phyloP scores from a whole-genome alignment of 2,113 vertebrate species.

The Coreoperca whiteheadi region DNA sequence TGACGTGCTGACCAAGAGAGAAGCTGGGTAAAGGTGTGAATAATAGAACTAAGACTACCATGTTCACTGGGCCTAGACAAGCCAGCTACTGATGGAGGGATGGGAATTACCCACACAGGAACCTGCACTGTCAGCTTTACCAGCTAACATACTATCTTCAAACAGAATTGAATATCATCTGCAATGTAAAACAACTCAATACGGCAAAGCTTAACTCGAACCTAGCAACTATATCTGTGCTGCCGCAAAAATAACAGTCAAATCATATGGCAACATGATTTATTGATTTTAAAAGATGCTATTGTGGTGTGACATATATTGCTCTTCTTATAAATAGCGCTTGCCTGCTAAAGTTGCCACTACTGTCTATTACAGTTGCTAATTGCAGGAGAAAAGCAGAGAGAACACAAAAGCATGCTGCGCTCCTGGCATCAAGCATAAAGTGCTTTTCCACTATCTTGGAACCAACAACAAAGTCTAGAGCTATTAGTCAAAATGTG shows the following conservation, averaged over 20 bases:
- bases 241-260: background rate
- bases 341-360: constrained; percentile 33
- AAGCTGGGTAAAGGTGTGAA: constrained; percentile 55
- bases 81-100: constrained; percentile 26
- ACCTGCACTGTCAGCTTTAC: constrained; percentile 35
- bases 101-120: constrained; percentile 28
- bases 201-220: constrained; percentile 17
- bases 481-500: constrained; percentile 49
- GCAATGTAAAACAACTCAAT: constrained; percentile 34
- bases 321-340: constrained; percentile 31
- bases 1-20: constrained; percentile 47
- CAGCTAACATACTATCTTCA: constrained; percentile 41
- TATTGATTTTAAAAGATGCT: constrained; percentile 34
- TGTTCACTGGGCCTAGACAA: constrained; percentile 42
- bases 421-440: constrained; percentile 33
- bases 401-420: constrained; percentile 43
- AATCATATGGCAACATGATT: constrained; percentile 13
- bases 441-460: constrained; percentile 38
- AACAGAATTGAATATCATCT: constrained; percentile 53
- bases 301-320: constrained; percentile 23
- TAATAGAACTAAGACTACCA: constrained; percentile 68
- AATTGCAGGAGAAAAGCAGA: constrained; percentile 37
- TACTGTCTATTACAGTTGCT: constrained; percentile 38
- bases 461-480: constrained; percentile 47
- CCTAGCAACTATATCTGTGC: background rate